Evolutionary conservation across 1,140 invertebrate species (phyloP), one percentile per base, ranked within the genome.

Genomic region (Cydia strobilella): DNA sequence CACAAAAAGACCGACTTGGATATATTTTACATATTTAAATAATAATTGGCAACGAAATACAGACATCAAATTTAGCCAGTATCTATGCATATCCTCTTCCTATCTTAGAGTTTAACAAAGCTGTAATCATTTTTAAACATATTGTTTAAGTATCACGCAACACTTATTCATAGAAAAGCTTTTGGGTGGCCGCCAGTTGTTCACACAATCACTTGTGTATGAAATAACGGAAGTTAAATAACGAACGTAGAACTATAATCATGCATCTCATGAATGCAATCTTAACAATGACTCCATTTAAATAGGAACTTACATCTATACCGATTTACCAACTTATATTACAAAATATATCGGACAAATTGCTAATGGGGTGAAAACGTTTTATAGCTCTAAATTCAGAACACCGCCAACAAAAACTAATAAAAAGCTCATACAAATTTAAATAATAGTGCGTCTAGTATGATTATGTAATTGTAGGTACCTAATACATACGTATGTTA

Each of bases 261-360:
- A 69, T 39, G 65, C 1, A 42, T 10, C 31, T 69, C 31, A 42
- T 66, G 63, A 12, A 35, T 66, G 63, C 25, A 35, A 35, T 31
- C 27, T 35, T 35, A 69, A 42, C 15, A 31, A 69, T 69, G n/a
- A 66, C 25, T 66, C 27, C 25, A 66, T 66, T n/a, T 66, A 48
- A 15, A 15, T 5, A 48, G 4, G 51, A n/a, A 54, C 45, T 15
- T 15, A 42, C 12, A 12, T 42, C 5, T 45, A 9, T 48, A 9
- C 45, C 45, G 12, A 13, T 48, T 48, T 15, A 48, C 10, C 10
- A 0, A 48, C 3, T n/a, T n/a, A 2, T 45, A 35, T 35, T 39
- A 39, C 35, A 39, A n/a, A 48, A 48, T 48, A 48, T 48, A 48
- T 48, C 15, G 45, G 15, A n/a, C n/a, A 54, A 15, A 39, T 20